Percentiles rank a stretch among this genome's conserved stretches.
These are phyloP conservation scores for Spodoptera frugiperda DNA, from an alignment of 1,140 invertebrate genomes.

Conservation along the genomic window DNA sequence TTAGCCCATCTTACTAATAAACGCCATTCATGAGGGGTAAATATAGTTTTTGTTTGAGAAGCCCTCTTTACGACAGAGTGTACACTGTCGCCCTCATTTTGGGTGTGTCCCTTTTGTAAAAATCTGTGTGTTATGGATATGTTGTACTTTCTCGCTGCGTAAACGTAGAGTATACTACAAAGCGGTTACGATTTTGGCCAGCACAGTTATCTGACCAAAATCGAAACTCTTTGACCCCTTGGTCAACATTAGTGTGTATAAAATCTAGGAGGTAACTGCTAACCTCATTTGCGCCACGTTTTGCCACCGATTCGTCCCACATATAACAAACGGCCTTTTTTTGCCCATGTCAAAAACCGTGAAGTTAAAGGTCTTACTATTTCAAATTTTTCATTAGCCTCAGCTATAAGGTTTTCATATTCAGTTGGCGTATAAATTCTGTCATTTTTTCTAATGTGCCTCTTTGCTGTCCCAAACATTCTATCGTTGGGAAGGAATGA, in stretches of 20 bases:
- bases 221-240: conserved; percentile 38
- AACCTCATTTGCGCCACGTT: conserved; percentile 63
- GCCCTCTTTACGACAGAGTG: conserved; percentile 13
- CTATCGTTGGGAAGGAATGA: no score
- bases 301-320: conserved; percentile 59
- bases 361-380: no score
- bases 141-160: background rate
- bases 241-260: conserved; percentile 2
- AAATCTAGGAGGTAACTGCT: conserved; percentile 50
- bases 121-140: conserved; percentile 8
- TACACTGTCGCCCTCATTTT: conserved; percentile 31
- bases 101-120: conserved; percentile 5
- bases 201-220: conserved; percentile 46
- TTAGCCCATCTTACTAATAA: conserved; percentile 22
- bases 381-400: no score
- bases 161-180: conserved; percentile 1
- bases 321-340: conserved; percentile 53
- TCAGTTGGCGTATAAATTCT: no score
- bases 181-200: conserved; percentile 39
- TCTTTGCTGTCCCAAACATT: no score
- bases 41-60: conserved; percentile 15
- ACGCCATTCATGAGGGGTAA: background rate
- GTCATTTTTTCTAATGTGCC: no score
- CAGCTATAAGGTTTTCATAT: no score
- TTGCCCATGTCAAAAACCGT: conserved; percentile 8